Evolutionary conservation across 2,888 invertebrate species (phyloP).

Genomic region (Cryptocephalus primarius): DNA sequence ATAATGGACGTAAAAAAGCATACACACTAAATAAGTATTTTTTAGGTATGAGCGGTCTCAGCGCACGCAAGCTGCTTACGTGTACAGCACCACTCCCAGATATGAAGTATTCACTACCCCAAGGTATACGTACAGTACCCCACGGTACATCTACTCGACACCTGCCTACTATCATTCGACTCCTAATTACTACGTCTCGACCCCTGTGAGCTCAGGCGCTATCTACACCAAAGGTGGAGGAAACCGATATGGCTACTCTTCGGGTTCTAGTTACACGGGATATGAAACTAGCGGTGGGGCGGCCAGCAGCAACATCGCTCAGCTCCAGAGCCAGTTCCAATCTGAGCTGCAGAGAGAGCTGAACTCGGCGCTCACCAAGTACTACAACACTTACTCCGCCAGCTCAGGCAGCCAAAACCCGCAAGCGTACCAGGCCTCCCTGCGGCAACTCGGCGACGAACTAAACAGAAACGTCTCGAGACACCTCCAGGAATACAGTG

Average conservation of each 20-base stretch:
- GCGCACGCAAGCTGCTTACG: background rate
- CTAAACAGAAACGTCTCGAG: conserved; percentile 30
- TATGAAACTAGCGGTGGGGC: background rate
- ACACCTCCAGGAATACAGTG: conserved; percentile 23
- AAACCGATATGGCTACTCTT: conserved; percentile 2
- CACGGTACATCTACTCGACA: conserved; percentile 1
- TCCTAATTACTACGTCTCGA: no score
- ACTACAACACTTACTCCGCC: conserved; percentile 5
- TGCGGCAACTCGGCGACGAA: conserved; percentile 28
- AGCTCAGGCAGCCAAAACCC: conserved; percentile 11
- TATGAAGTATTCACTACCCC: conserved; percentile 6
- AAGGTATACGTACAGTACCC: no score
- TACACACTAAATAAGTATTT: no score
- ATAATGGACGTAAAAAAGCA: no score
- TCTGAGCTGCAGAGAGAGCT: conserved; percentile 26
- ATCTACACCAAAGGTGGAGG: background rate
- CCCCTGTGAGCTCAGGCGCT: no score
- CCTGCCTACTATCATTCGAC: background rate
- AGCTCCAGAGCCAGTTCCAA: conserved; percentile 23
- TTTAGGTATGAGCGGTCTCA: no score
- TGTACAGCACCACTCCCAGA: conserved; percentile 5
- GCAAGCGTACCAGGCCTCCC: conserved; percentile 19
- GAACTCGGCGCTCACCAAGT: conserved; percentile 19
- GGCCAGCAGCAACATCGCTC: conserved; percentile 9
- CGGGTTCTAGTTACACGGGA: background rate